Evolutionary conservation across 1,140 invertebrate genomes (phyloP).

Genomic region (Akabosia matsudoensis): DNA sequence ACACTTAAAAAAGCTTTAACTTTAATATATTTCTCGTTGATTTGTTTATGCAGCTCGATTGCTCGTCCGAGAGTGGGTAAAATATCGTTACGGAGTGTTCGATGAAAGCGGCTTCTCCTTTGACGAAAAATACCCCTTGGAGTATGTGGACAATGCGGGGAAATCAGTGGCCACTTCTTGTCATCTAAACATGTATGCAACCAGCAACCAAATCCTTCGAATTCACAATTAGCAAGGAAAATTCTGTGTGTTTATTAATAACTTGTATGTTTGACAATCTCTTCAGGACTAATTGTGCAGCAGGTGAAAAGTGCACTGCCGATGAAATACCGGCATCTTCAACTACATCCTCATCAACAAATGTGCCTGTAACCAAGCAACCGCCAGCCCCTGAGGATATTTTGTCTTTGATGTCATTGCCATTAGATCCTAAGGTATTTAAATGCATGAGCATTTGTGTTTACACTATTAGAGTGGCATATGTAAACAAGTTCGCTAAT

Average conservation of each 20-base stretch:
- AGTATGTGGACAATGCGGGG: slow-evolving; percentile 42
- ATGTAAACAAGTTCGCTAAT: no score
- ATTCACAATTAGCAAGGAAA: background rate
- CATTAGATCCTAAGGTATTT: background rate
- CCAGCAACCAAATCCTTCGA: background rate
- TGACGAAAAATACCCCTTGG: slow-evolving; percentile 59
- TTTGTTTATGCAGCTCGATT: slow-evolving; percentile 52
- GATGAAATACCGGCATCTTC: no score
- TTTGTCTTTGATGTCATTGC: slow-evolving; percentile 6
- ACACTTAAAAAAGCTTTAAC: background rate
- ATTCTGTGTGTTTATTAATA: background rate
- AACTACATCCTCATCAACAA: background rate
- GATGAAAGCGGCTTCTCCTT: slow-evolving; percentile 62
- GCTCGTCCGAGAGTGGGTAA: slow-evolving; percentile 63
- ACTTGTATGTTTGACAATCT: background rate
- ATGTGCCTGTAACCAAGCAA: background rate
- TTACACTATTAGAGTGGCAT: no score
- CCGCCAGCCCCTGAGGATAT: background rate
- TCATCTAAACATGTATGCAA: slow-evolving; percentile 41
- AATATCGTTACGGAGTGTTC: slow-evolving; percentile 68
- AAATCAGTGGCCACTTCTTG: slow-evolving; percentile 41
- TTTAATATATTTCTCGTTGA: slow-evolving; percentile 27
- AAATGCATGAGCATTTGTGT: slow-evolving; percentile 6
- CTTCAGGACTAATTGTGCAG: slow-evolving; percentile 5
- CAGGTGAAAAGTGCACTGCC: background rate